Conservation (phyloP, 1,140 invertebrate genomes). For the Triops longicaudatus region DNA sequence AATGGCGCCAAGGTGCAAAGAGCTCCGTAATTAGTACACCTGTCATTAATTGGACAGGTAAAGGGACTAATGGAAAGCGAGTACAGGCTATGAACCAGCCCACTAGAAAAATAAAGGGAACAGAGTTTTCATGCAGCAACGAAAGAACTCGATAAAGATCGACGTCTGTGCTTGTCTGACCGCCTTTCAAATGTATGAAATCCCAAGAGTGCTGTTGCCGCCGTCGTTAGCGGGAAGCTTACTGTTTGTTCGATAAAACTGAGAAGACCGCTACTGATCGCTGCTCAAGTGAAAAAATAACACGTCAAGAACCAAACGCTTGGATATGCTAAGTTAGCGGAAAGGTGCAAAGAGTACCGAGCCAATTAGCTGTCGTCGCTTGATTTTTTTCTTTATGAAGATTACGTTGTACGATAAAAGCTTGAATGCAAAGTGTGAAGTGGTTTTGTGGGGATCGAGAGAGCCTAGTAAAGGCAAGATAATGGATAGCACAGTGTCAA, state of each 20-base stretch:
- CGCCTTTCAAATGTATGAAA: not conserved
- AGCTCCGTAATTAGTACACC: not conserved
- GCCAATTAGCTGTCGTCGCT: not conserved
- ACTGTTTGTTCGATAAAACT: not conserved
- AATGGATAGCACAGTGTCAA: not conserved
- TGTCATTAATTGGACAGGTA: not conserved
- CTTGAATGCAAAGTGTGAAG: constrained; percentile 2
- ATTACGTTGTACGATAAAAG: not conserved
- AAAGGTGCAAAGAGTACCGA: not conserved
- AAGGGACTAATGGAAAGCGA: constrained; percentile 6
- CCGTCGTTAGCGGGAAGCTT: not conserved
- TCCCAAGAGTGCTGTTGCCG: not conserved
- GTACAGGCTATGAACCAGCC: not conserved
- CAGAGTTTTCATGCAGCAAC: not conserved
- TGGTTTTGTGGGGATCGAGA: not conserved
- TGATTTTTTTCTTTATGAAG: not conserved
- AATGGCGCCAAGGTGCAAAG: not conserved
- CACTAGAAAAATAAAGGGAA: not conserved
- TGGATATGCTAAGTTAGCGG: not conserved
- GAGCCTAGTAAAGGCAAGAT: not conserved
- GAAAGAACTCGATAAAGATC: not conserved
- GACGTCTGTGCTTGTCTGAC: not conserved
- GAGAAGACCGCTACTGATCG: constrained; percentile 5
- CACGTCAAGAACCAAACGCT: not conserved
- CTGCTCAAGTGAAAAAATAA: not conserved